These are phyloP conservation scores for Diabrotica virgifera DNA, from an alignment of 1,140 invertebrate genomes.

Conservation along the genomic window DNA sequence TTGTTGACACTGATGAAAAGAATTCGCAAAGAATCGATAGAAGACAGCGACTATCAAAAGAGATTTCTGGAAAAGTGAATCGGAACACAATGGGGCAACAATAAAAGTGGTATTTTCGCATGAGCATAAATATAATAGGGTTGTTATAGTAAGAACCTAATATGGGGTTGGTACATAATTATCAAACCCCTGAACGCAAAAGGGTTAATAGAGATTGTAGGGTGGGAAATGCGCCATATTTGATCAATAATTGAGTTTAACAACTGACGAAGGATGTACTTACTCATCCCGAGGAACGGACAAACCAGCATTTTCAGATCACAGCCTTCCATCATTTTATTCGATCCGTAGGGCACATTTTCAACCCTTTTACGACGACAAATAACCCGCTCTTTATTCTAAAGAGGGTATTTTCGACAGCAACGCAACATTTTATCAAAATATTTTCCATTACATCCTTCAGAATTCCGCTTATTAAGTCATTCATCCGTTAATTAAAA, in stretches of 20 bases:
- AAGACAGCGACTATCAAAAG: slow-evolving; percentile 30
- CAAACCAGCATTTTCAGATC: slow-evolving; percentile 28
- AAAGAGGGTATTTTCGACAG: not conserved
- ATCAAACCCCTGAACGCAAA: slow-evolving; percentile 46
- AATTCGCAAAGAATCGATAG: slow-evolving; percentile 36
- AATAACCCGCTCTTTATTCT: not conserved
- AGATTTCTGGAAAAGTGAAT: slow-evolving; percentile 37
- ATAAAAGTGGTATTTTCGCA: slow-evolving; percentile 45
- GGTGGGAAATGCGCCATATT: slow-evolving; percentile 49
- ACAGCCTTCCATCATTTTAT: slow-evolving; percentile 30
- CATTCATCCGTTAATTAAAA: not conserved
- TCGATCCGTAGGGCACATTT: slow-evolving; percentile 13
- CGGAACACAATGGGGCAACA: slow-evolving; percentile 34
- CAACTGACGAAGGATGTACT: slow-evolving; percentile 47
- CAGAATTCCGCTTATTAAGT: not conserved
- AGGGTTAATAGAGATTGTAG: slow-evolving; percentile 46
- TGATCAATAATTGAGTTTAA: slow-evolving; percentile 52
- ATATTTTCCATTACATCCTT: slow-evolving; percentile 2
- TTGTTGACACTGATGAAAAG: slow-evolving; percentile 29
- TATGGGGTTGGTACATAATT: slow-evolving; percentile 48
- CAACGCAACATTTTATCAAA: not conserved
- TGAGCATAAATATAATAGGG: slow-evolving; percentile 44
- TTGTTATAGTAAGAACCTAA: slow-evolving; percentile 44
- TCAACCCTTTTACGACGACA: slow-evolving; percentile 5
- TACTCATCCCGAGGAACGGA: slow-evolving; percentile 36